Conservation (phyloP, 1,140 invertebrate species). For the Rhysida immarginata region DNA sequence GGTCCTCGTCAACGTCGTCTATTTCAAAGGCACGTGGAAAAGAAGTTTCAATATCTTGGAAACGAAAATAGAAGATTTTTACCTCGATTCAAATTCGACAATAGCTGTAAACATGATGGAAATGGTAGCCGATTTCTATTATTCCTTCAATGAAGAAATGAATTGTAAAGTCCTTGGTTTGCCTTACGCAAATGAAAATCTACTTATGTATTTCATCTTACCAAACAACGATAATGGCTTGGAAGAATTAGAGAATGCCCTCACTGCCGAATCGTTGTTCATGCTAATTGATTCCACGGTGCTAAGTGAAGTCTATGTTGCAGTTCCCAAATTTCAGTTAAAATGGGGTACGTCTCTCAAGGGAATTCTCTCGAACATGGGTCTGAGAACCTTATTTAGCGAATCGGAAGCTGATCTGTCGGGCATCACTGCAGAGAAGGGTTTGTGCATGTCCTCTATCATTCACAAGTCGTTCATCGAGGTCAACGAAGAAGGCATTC, state of each 20-base stretch:
- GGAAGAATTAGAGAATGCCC: conserved; percentile 7
- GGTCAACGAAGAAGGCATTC: conserved; percentile 59
- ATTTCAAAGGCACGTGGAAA: conserved; percentile 28
- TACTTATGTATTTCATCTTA: conserved; percentile 53
- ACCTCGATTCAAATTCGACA: conserved; percentile 19
- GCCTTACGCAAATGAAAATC: conserved; percentile 62
- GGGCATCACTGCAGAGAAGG: conserved; percentile 36
- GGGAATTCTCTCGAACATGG: conserved; percentile 45
- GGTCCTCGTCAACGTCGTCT: conserved; percentile 28
- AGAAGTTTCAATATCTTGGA: conserved; percentile 29
- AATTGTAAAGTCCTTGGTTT: conserved; percentile 66
- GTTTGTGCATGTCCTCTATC: conserved; percentile 31
- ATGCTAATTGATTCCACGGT: conserved; percentile 14
- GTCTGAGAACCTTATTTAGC: conserved; percentile 46
- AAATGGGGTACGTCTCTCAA: conserved; percentile 48
- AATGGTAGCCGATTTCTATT: conserved; percentile 17
- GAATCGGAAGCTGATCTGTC: conserved; percentile 42
- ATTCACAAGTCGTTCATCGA: conserved; percentile 63
- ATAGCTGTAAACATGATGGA: conserved; percentile 20
- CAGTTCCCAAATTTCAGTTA: conserved; percentile 65
- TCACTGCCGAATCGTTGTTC: conserved; percentile 16
- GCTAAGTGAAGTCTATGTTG: conserved; percentile 45
- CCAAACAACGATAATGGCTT: conserved; percentile 15
- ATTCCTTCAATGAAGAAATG: conserved; percentile 31
- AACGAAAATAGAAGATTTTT: conserved; percentile 19